Evolutionary conservation across 2,888 invertebrate genomes (phyloP).

Genomic region (Tiliacea aurago): DNA sequence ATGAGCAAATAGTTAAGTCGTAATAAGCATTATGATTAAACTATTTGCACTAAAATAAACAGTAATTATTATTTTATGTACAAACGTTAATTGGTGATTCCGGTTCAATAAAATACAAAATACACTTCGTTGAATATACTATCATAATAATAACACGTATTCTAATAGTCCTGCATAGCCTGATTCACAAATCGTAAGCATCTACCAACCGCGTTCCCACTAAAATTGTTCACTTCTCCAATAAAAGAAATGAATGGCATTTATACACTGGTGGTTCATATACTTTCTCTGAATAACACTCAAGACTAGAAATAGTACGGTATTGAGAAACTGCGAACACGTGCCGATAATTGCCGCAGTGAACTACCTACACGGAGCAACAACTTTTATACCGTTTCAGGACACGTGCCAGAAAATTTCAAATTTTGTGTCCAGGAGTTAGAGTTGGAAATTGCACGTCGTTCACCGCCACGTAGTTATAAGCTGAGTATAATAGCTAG

Average conservation of each 20-base stretch:
- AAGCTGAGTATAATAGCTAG: slow-evolving; percentile 56
- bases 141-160: not conserved
- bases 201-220: slow-evolving; percentile 1
- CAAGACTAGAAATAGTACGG: slow-evolving; percentile 70
- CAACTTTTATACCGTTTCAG: slow-evolving; percentile 63
- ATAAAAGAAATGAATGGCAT: slow-evolving; percentile 44
- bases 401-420: slow-evolving; percentile 40
- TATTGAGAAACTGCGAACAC: slow-evolving; percentile 77
- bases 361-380: slow-evolving; percentile 71
- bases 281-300: slow-evolving; percentile 60
- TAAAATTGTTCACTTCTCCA: slow-evolving; percentile 30
- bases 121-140: not conserved
- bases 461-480: slow-evolving; percentile 49
- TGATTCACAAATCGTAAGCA: not conserved
- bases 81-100: not conserved
- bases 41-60: not conserved
- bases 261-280: slow-evolving; percentile 35
- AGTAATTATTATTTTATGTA: not conserved
- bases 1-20: no score
- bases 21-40: not conserved
- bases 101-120: not conserved
- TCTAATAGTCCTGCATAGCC: not conserved
- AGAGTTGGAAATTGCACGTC: slow-evolving; percentile 38
- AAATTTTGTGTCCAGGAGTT: slow-evolving; percentile 9
- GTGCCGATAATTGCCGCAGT: slow-evolving; percentile 79